A percentile compares a stretch with the other conserved stretches of the same genome.
phyloP scores from a whole-genome alignment of 2,113 vertebrate species.

The Rhagologus leucostigma region DNA sequence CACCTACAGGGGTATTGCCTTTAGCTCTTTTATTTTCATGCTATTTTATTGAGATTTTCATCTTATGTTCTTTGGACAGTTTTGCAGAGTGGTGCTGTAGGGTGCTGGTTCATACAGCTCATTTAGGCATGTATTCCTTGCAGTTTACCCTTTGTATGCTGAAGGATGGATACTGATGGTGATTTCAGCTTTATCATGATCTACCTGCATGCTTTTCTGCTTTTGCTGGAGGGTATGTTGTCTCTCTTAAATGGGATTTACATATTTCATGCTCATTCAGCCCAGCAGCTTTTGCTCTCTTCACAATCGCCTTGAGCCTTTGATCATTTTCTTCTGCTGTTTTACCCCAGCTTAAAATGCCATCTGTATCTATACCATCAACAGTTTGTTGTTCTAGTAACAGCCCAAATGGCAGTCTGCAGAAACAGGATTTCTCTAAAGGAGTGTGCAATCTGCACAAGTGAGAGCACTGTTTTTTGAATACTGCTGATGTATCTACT shows the following conservation, averaged over 20 bases:
- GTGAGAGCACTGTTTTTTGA: background rate
- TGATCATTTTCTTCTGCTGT: constrained; percentile 56
- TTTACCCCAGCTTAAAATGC: constrained; percentile 53
- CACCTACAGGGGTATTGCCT: background rate
- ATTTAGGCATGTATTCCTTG: background rate
- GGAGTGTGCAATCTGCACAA: constrained; percentile 19
- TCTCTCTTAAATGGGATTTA: constrained; percentile 30
- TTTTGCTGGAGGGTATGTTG: constrained; percentile 13
- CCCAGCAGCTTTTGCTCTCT: constrained; percentile 50
- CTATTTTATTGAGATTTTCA: background rate
- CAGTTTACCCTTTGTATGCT: background rate
- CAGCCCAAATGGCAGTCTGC: constrained; percentile 55
- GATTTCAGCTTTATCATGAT: background rate
- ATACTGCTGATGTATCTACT: background rate
- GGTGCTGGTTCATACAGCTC: background rate
- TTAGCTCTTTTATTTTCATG: background rate
- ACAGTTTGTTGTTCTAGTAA: constrained; percentile 63
- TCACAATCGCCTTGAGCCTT: constrained; percentile 35
- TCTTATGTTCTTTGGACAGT: background rate
- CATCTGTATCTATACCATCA: constrained; percentile 58
- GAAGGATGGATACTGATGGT: background rate
- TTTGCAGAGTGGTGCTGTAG: background rate
- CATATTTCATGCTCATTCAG: constrained; percentile 51
- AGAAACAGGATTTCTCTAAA: constrained; percentile 46
- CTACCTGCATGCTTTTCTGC: constrained; percentile 30